A percentile compares a stretch with the other conserved stretches of the same genome.
Evolutionary conservation across 2,797 vertebrate species (phyloP).

Genomic region (Carapus acus): DNA sequence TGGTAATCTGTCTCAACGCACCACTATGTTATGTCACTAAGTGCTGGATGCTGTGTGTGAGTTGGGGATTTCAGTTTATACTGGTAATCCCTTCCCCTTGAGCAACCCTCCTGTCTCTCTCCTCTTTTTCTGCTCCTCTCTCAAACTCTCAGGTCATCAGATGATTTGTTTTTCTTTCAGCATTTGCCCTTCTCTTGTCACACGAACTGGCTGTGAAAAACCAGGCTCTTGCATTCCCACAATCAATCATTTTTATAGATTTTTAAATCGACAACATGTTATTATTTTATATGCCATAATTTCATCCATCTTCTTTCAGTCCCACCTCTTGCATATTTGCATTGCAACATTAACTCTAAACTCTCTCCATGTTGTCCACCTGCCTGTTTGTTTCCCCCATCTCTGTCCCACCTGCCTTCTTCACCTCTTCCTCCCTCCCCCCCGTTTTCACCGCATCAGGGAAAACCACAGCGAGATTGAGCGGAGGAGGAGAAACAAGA

Average conservation of each 20-base stretch:
- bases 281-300: slow-evolving; percentile 47
- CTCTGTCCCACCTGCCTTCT: slow-evolving; percentile 44
- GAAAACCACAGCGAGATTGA: slow-evolving; percentile 99
- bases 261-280: slow-evolving; percentile 22
- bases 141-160: slow-evolving; percentile 55
- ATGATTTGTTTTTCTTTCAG: slow-evolving; percentile 58
- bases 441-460: slow-evolving; percentile 68
- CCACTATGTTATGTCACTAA: slow-evolving; percentile 46
- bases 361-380: slow-evolving; percentile 59
- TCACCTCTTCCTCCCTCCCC: slow-evolving; percentile 31
- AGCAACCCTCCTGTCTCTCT: slow-evolving; percentile 49
- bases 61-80: slow-evolving; percentile 31
- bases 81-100: slow-evolving; percentile 53
- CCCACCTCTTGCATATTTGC: slow-evolving; percentile 37
- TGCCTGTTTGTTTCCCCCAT: slow-evolving; percentile 46
- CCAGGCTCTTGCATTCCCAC: slow-evolving; percentile 40
- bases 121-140: slow-evolving; percentile 59
- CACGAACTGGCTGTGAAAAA: slow-evolving; percentile 42
- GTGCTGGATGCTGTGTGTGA: slow-evolving; percentile 35
- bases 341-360: slow-evolving; percentile 59
- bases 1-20: slow-evolving; percentile 31
- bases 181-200: slow-evolving; percentile 60
- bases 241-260: slow-evolving; percentile 18
- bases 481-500: slow-evolving; percentile 91
- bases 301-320: slow-evolving; percentile 38